Percentiles rank a stretch among this genome's conserved stretches.
Conservation (phyloP, 2,888 invertebrate species). For the Sminthurides aquaticus region DNA sequence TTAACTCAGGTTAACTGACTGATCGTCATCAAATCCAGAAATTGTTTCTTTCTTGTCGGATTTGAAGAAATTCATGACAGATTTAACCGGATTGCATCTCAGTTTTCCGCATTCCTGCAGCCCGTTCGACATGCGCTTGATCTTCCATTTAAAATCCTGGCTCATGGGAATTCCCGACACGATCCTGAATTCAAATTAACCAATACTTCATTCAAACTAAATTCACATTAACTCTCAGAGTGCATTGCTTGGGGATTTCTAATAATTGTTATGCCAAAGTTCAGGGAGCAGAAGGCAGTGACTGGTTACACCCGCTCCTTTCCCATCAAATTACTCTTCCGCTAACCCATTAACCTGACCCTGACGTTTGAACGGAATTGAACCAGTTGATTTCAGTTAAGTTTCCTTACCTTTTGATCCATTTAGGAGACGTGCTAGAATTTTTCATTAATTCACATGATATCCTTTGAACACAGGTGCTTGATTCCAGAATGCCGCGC, state of each 20-base stretch:
- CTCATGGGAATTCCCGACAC: neutral
- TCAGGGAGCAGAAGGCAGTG: no score
- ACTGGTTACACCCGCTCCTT: no score
- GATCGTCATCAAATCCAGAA: no score
- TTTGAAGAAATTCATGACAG: neutral
- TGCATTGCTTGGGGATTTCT: no score
- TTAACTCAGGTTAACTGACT: no score
- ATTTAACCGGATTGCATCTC: neutral
- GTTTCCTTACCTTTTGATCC: neutral
- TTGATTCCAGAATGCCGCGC: neutral
- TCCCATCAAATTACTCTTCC: no score
- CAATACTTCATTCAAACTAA: no score
- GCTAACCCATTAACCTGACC: no score
- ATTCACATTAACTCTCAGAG: no score
- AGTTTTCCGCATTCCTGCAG: neutral
- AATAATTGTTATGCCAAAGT: no score
- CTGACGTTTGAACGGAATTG: no score
- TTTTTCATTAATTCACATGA: neutral
- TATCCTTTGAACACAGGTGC: neutral
- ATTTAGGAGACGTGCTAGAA: conserved; percentile 2
- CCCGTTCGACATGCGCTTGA: neutral
- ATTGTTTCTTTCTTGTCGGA: neutral
- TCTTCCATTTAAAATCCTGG: neutral
- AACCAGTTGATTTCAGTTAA: no score
- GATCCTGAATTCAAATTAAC: neutral